Percentiles rank a stretch among this genome's conserved stretches.
phyloP scores from a whole-genome alignment of 2,888 invertebrate genomes.

The Sabellastarte sp. region DNA sequence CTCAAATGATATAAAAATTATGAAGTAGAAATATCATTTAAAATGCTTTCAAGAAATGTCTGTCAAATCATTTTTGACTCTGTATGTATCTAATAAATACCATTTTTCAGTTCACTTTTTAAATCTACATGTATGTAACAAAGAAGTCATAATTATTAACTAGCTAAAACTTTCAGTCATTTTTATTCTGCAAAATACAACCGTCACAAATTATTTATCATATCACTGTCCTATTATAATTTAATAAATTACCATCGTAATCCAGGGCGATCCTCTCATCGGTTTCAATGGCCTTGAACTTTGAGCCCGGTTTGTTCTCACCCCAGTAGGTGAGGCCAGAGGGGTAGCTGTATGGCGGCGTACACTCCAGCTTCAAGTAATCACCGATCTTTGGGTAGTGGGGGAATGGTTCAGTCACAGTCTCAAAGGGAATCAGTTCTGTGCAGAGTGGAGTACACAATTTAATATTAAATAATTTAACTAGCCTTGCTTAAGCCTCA shows the following conservation, averaged over 20 bases:
- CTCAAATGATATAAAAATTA: too few relatives aligned
- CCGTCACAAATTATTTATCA: background rate
- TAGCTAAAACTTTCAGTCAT: too few relatives aligned
- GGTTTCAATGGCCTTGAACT: background rate
- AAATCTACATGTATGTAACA: too few relatives aligned
- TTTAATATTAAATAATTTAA: too few relatives aligned
- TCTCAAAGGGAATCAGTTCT: background rate
- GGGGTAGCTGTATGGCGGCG: slow-evolving; percentile 94
- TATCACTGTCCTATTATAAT: background rate
- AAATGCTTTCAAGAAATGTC: too few relatives aligned
- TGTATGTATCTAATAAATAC: too few relatives aligned
- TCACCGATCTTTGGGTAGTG: slow-evolving; percentile 73
- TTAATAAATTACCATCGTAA: slow-evolving; percentile 1
- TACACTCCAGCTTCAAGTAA: slow-evolving; percentile 83
- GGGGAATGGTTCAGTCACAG: slow-evolving; percentile 1
- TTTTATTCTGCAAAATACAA: background rate
- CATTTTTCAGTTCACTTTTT: too few relatives aligned
- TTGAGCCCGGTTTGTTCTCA: slow-evolving; percentile 13
- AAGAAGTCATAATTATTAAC: too few relatives aligned
- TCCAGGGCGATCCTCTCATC: background rate
- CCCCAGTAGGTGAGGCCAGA: slow-evolving; percentile 94
- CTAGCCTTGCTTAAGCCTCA: too few relatives aligned
- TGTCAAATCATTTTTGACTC: too few relatives aligned
- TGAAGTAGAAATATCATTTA: too few relatives aligned
- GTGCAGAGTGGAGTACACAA: too few relatives aligned